Evolutionary conservation across 2,888 invertebrate species (phyloP), one percentile per base, ranked within the genome.

Genomic region (Cheilosia vulpina): DNA sequence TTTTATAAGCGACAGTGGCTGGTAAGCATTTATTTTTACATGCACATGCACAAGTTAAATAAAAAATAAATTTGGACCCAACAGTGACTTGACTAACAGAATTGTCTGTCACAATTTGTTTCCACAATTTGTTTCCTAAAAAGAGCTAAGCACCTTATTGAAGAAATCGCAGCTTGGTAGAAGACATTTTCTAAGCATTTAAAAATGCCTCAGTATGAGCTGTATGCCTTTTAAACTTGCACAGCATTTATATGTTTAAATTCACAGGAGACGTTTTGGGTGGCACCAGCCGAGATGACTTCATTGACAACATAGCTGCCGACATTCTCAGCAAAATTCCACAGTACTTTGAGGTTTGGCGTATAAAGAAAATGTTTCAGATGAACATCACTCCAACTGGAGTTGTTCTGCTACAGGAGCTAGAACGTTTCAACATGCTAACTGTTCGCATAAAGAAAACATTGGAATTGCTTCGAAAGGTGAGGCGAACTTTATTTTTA

Each of bases 361-460:
- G 95, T 90, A 95, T 97, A 38, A 94, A 96, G 87, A 96, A 96
- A 90, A 94, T 95, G 90, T 96, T 96, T 90, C 97, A 97, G 89
- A 93, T 96, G 92, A 94, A 94, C 87, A 95, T 98, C 88, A 95
- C 96, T 4, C 98, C 98, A 1, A 96, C 97, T 0, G 95, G 96
- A 0, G 96, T 98, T 17, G 98, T 98, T 1, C 92, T 98, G 63
- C 93, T 98, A 66, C 98, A 98, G 93, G 97, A 98, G 91, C 92
- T 98, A 47, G 97, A 98, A 89, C 94, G 97, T 82, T 98, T 98
- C 91, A 98, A 98, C 92, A 93, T 93, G 21, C 94, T 98, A 0
- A 95, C 97, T 66, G 90, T 90, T 13, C 94, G 94, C 66, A 97
- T 98, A 94, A 93, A 93, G 17, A 93, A 92, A 76, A 96, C 96